These are phyloP conservation scores for Sthenelais limicola DNA, from an alignment of 2,888 invertebrate species.

Conservation along the genomic window DNA sequence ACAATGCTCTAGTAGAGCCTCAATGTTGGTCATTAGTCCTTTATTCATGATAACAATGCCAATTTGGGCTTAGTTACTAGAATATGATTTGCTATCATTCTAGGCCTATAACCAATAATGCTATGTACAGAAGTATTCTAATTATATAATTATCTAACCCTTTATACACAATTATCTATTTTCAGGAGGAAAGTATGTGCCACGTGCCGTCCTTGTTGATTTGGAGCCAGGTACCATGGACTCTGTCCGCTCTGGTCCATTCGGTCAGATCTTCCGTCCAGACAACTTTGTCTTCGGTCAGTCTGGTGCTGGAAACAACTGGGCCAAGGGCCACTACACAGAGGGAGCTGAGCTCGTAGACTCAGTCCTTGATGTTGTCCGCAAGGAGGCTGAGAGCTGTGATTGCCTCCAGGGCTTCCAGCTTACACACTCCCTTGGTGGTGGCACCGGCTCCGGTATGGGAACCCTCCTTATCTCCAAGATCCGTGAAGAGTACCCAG, in stretches of 20 bases:
- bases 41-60: no score
- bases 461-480: slow-evolving; percentile 93
- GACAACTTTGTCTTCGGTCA: slow-evolving; percentile 74
- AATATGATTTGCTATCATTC: no score
- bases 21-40: no score
- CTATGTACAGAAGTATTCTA: no score
- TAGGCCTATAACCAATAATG: no score
- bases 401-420: slow-evolving; percentile 74
- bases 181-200: slow-evolving; percentile 87
- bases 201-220: slow-evolving; percentile 92
- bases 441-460: slow-evolving; percentile 91
- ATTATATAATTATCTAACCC: no score
- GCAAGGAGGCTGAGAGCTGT: slow-evolving; percentile 85
- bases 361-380: slow-evolving; percentile 68
- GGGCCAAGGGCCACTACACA: slow-evolving; percentile 40
- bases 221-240: slow-evolving; percentile 79
- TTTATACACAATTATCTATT: no score
- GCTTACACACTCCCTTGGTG: slow-evolving; percentile 81
- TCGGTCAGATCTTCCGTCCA: slow-evolving; percentile 93
- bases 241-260: slow-evolving; percentile 92
- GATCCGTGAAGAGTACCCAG: slow-evolving; percentile 97
- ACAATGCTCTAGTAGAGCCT: no score
- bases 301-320: slow-evolving; percentile 41
- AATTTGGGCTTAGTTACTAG: no score
- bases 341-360: slow-evolving; percentile 76